Evolutionary conservation across 2,888 invertebrate genomes (phyloP), one percentile per base, ranked within the genome.

Genomic region (Ophioninae sp.): DNA sequence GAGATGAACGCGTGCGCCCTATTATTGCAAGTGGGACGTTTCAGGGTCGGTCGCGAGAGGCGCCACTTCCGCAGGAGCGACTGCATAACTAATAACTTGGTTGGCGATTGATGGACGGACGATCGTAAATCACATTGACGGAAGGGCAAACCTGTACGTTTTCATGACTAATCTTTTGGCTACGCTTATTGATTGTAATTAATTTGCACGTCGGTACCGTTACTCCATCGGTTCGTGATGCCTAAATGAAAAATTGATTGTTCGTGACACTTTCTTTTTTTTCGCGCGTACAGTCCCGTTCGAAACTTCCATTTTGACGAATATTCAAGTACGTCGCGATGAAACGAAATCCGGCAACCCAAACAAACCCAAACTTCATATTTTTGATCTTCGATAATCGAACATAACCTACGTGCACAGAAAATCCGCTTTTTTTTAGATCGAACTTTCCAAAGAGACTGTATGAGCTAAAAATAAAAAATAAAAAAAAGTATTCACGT

Each of bases 121-220:
- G n/a, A 51, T 23, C 75, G 58, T 81, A 72, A 81, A 81, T 65
- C 72, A 81, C 59, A 76, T 71, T 41, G 22, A 64, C 71, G 7
- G 22, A 59, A 65, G 59, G 61, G 10, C 61, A 10, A 44, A 65
- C 37, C 56, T 58, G 51, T 65, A 37, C 9, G n/a, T 51, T 44
- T 74, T 51, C 20, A 74, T 51, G 63, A 63, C 30, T 64, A 74
- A 74, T 51, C 64, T 44, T 20, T 44, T 44, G 17, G 63, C 23
- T 39, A 30, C 37, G 44, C 64, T 69, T n/a, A 69, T 30, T 69
- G 69, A 51, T 71, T 37, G 61, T 72, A n/a, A 72, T 58, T 65
- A 61, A 65, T 59, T 41, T 13, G 22, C 65, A 56, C 23, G 65
- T 63, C 37, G 17, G 20, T 71, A 10, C 44, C 75, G 75, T 76